Base-by-base conservation (phyloP, 2,113 vertebrate genomes). In the Gracilinanus agilis region DNA sequence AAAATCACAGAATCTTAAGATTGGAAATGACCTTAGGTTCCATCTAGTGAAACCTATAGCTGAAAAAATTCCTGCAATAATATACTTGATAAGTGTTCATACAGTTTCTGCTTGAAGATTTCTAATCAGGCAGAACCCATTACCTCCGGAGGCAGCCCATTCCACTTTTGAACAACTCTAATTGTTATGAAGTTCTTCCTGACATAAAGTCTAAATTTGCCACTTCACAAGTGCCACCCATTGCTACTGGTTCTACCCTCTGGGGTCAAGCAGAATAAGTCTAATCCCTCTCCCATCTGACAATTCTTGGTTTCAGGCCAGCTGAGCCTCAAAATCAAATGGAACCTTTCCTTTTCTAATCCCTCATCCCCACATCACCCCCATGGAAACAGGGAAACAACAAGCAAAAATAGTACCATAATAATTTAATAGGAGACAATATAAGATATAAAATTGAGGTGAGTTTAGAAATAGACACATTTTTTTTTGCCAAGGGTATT, bases 101-200 rank as follows among this genome's bases (percentile, higher is more conserved):
- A 13, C 12, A 75, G 29, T 75, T 75, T 75, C n/a, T 83, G 67
- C 67, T 40, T 40, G 67, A 40, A 83, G 67, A 83, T 83, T 83
- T 83, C 67, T 83, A 83, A 83, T 83, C 67, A 83, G 67, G 67
- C 67, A 83, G 67, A 83, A 83, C 16, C 67, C 67, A 83, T 83
- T 83, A 83, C 67, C 67, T 83, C n/a, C 19, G 8, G 23, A 83
- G n/a, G n/a, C 67, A 83, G 5, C 16, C n/a, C 34, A 83, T 83
- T 83, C 19, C 34, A 83, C 67, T 40, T 83, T 83, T 83, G n/a
- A 83, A 40, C n/a, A 40, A 40, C n/a, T 83, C 34, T 83, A 83
- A 83, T 83, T 83, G n/a, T 83, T 83, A 40, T 40, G n/a, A 83
- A 83, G 67, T 83, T 83, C 67, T 83, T 40, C n/a, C n/a, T 83